Evolutionary conservation across 2,888 invertebrate genomes (phyloP), one percentile per base, ranked within the genome.

Genomic region (Melieria omissa): DNA sequence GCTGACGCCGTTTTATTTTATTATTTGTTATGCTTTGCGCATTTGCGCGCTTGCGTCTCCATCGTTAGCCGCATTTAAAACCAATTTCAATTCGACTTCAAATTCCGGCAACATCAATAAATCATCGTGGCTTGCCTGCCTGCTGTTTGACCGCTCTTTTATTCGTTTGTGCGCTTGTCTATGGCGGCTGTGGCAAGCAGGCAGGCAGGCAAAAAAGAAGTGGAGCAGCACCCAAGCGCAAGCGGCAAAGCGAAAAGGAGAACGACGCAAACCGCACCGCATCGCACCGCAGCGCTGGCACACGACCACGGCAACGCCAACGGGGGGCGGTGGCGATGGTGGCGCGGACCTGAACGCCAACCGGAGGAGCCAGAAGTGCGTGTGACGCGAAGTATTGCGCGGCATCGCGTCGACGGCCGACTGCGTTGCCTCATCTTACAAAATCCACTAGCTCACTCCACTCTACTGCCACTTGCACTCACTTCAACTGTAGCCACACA

Each of bases 81-180:
- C 44, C 52, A 69, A 55, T 62, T 5, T 42, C 4, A 62, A 69
- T 61, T 54, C 45, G 14, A 54, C 45, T 65, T 65, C 60, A 70
- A 65, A 52, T 54, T 65, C 60, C 52, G 61, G 42, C 54, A 65
- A 47, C 65, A 65, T 58, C 64, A 68, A 68, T 68, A 68, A 58
- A 55, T 62, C 62, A 60, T 60, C 49, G 52, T 46, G 46, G 63
- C 65, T 16, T 14, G 67, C n/a, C 14, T 14, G 10, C 10, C 44
- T 42, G 9, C 29, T 29, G n/a, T 29, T 29, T 29, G 29, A 29
- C 29, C 29, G 29, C 29, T 29, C 29, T 29, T 29, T 29, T 29
- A 29, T 29, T 29, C 29, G 29, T 29, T 29, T 29, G 29, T 29
- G 46, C 12, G n/a, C 5, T 14, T n/a, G 12, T 7, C 41, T 46